Conservation (phyloP, 2,888 invertebrate genomes). For the Oegoconia quadripuncta region DNA sequence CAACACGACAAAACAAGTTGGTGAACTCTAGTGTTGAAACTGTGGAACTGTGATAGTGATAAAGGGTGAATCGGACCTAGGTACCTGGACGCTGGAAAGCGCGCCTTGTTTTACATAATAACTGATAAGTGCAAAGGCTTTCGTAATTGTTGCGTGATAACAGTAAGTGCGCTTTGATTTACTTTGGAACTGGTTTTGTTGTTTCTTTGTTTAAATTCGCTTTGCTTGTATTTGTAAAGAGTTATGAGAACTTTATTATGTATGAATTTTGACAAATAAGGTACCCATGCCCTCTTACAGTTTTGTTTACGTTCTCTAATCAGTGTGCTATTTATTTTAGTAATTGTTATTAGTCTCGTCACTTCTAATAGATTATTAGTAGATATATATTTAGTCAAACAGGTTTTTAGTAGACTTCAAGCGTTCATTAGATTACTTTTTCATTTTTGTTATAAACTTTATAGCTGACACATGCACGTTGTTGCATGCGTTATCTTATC, state of each 20-base stretch:
- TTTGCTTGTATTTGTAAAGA: not conserved
- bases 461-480: too few species aligned
- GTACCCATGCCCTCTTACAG: too few species aligned
- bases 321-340: too few species aligned
- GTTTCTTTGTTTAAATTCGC: constrained; percentile 11
- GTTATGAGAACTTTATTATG: not conserved
- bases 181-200: constrained; percentile 17
- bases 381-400: too few species aligned
- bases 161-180: constrained; percentile 58
- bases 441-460: too few species aligned
- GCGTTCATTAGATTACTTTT: too few species aligned
- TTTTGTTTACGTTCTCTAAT: too few species aligned
- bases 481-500: not conserved
- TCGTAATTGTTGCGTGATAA: constrained; percentile 70
- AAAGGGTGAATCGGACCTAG: constrained; percentile 33
- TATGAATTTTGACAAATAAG: not conserved
- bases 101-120: constrained; percentile 60
- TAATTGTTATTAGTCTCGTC: too few species aligned
- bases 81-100: too few species aligned
- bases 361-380: too few species aligned
- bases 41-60: constrained; percentile 37
- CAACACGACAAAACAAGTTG: constrained; percentile 29
- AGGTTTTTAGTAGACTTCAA: too few species aligned
- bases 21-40: constrained; percentile 40
- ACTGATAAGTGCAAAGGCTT: constrained; percentile 58